Conservation (phyloP, 2,888 invertebrate species). For the Melolontha melolontha region DNA sequence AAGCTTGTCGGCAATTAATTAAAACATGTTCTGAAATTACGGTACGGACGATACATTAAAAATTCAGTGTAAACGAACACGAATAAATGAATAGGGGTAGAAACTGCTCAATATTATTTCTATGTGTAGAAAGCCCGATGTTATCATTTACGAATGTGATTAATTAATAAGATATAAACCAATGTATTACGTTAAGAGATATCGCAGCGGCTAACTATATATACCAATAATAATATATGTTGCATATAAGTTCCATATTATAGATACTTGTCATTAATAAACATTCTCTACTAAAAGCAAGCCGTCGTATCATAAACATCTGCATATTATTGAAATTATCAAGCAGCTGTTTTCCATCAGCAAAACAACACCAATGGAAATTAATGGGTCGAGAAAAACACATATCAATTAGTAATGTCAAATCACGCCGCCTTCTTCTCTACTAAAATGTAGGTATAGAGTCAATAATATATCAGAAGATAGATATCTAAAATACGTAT, state of each 20-base stretch:
- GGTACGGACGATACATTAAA: too few species aligned
- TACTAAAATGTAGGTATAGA: neutral
- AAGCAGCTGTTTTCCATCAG: conserved; percentile 28
- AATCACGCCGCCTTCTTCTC: conserved; percentile 18
- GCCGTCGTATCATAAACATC: conserved; percentile 10
- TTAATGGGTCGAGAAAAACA: conserved; percentile 28
- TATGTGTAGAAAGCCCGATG: too few species aligned
- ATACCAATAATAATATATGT: conserved; percentile 1
- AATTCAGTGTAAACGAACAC: too few species aligned
- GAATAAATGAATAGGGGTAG: too few species aligned
- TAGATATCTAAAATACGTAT: neutral
- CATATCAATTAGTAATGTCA: conserved; percentile 30
- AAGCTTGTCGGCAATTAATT: too few species aligned
- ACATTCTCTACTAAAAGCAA: conserved; percentile 1
- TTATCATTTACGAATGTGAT: too few species aligned
- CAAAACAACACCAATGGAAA: conserved; percentile 16
- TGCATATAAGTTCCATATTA: conserved; percentile 7
- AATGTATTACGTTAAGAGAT: too few species aligned
- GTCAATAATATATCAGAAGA: conserved; percentile 2
- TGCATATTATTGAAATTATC: conserved; percentile 25
- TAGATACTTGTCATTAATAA: conserved; percentile 11
- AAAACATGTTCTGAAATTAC: too few species aligned
- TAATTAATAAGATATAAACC: too few species aligned
- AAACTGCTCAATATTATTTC: too few species aligned
- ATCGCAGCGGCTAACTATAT: too few species aligned